A percentile compares a stretch with the other conserved stretches of the same genome.
phyloP scores from a whole-genome alignment of 37 sponge, comb jelly and placozoan species.

The Lycopodina hypogea region DNA sequence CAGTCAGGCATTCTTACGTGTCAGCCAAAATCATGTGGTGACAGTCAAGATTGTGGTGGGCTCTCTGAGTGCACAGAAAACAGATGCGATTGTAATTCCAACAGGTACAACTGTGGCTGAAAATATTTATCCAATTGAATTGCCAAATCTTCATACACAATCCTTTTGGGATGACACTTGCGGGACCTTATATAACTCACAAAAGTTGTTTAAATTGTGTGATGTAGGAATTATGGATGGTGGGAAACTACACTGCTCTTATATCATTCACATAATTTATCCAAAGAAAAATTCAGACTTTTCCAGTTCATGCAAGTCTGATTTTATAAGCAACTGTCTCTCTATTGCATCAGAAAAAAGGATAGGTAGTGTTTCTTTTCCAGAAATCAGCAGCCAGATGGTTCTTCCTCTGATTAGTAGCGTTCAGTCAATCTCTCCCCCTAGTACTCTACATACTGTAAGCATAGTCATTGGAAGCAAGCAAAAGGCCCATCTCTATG shows the following conservation, averaged over 20 bases:
- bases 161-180: neutral
- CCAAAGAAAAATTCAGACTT: constrained; percentile 34
- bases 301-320: neutral
- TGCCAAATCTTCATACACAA: neutral
- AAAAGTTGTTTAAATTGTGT: constrained; percentile 1
- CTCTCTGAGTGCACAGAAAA: constrained; percentile 24
- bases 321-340: constrained; percentile 4
- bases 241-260: constrained; percentile 57
- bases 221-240: constrained; percentile 42
- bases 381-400: constrained; percentile 53
- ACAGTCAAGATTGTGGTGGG: constrained; percentile 36
- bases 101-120: constrained; percentile 35
- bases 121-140: neutral
- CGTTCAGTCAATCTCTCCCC: neutral
- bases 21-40: neutral
- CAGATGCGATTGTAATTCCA: constrained; percentile 69
- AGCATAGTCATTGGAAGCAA: neutral
- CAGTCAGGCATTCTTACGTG: neutral
- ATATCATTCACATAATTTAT: constrained; percentile 64
- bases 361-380: constrained; percentile 51
- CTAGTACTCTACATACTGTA: constrained; percentile 6
- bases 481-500: neutral
- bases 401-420: constrained; percentile 29
- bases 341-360: constrained; percentile 3
- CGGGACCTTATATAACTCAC: neutral